Evolutionary conservation across 2,888 invertebrate species (phyloP), one percentile per base, ranked within the genome.

Genomic region (Torymus aiolomorphi): DNA sequence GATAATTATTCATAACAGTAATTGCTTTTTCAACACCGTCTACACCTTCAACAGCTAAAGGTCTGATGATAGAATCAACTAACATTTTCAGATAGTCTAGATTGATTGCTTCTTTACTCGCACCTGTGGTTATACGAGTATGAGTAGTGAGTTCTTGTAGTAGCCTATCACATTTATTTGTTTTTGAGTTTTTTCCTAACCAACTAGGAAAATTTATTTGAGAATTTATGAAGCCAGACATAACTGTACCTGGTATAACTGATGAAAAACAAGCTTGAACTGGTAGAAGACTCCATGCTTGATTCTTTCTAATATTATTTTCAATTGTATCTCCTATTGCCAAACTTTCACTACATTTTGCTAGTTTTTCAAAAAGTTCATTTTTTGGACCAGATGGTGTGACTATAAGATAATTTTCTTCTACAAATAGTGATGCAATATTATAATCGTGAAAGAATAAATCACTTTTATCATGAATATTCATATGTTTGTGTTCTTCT

Each of bases 401-500:
- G 0, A 96, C 97, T 83, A 93, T 93, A 18, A 97, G 91, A 91
- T 99, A 99, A 91, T 99, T 99, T 90, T 99, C 99, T 87, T 99
- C 98, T 0, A 99, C 97, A 91, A 99, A 99, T 14, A 99, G 92
- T 1, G 98, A 97, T n/a, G 95, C 95, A 83, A 99, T 93, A 86
- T 95, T 97, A 91, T 99, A 99, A 92, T 99, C 99, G 87, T 97
- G 95, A 91, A 99, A 99, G 92, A 99, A 99, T 76, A 99, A 92
- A 88, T 96, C 96, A 76, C 95, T 94, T 90, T 96, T 97, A 88
- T 98, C 97, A 83, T 93, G 92, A 10, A 97, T 91, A 54, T 91
- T 93, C 96, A 96, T 96, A 0, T 89, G 92, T 87, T 95, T 95
- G 86, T 96, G 96, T 70, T 96, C 95, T 66, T 94, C 93, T 51